Base-by-base conservation (phyloP, 2,797 vertebrate genomes). In the Manis crassicaudata region DNA sequence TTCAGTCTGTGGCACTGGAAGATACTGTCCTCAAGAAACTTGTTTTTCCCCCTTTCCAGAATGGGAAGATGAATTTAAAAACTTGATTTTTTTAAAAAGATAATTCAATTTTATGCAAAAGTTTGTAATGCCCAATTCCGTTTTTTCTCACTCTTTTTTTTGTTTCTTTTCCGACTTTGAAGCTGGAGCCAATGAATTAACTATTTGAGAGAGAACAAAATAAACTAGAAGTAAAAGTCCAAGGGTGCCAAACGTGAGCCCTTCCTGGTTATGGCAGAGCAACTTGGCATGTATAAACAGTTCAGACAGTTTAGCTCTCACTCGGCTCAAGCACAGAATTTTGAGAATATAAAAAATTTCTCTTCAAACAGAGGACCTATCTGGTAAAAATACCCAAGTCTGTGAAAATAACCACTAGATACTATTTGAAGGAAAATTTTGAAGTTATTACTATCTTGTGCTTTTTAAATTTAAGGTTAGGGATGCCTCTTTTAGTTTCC, bases 91-190 rank as follows among this genome's bases (percentile, higher is more conserved):
- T 60, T 21, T 9, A 56, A 35, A 62, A 81, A 76, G 27, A 91
- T 50, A 87, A 4, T 60, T 35, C 35, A 29, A 16, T 65, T 68
- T 89, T 54, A 85, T 43, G 32, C 7, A 82, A 87, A 7, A 70
- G 20, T 95, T 96, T 82, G 20, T 82, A 90, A 90, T 11, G 25
- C 40, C 83, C 21, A 25, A 12, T 79, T 68, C 85, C 7, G 70
- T 67, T 27, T 40, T 73, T 89, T 43, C n/a, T 79, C 54, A 52
- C 21, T 87, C 68, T 91, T 67, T 58, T 54, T 68, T 91, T 67
- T 58, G 50, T 91, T 83, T 81, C 27, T n/a, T 95, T 95, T 94
- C 73, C 80, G 73, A 92, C 25, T 96, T 62, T 95, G 86, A 97
- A 97, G 52, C 37, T 92, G 17, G 5, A 92, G 62, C 27, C 82